Base-by-base conservation (phyloP, 2,113 vertebrate genomes). In the Hippocampus zosterae region DNA sequence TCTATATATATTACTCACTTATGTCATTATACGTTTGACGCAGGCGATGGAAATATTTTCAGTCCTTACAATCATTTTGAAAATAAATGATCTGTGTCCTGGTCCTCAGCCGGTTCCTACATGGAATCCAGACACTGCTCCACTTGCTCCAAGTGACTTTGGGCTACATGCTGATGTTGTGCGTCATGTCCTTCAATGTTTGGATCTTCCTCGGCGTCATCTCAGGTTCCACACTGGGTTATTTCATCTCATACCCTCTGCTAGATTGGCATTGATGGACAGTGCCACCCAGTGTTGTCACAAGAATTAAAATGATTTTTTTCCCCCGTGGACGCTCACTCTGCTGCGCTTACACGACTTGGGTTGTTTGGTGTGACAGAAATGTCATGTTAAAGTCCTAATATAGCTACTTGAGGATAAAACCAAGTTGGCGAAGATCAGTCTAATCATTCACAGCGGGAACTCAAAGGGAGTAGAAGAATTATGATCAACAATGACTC, bases 131-230 rank as follows among this genome's bases (percentile, higher is more conserved):
- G 92, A 92, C 94, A 0, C 69, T 89, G 52, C 85, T 98, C 70
- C 96, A 98, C 25, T 61, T 96, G 8, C 10, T 89, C 69, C 96
- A 98, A 86, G 95, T 99, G 87, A 83, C 93, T 60, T 88, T 97
- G 40, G 94, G 95, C 78, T 99, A 98, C 88, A 88, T 94, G 88
- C 79, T 98, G 80, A 99, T 99, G 97, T 75, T 98, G 79, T 95
- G 94, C 0, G 94, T 97, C 53, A 99, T 99, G 97, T 93, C 96
- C 78, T 99, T 98, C 92, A 99, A 99, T 8, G 82, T 89, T 42
- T 96, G 96, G 95, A 95, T 99, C 88, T 98, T 98, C 86, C 76
- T 98, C 0, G 95, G 93, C 0, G 92, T 96, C 83, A 79, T 98
- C 0, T 33, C 7, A 0, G 96, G 97, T 69, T 94, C 96, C 0